Evolutionary conservation across 2,888 invertebrate genomes (phyloP), one percentile per base, ranked within the genome.

Genomic region (Agapostemon virescens): DNA sequence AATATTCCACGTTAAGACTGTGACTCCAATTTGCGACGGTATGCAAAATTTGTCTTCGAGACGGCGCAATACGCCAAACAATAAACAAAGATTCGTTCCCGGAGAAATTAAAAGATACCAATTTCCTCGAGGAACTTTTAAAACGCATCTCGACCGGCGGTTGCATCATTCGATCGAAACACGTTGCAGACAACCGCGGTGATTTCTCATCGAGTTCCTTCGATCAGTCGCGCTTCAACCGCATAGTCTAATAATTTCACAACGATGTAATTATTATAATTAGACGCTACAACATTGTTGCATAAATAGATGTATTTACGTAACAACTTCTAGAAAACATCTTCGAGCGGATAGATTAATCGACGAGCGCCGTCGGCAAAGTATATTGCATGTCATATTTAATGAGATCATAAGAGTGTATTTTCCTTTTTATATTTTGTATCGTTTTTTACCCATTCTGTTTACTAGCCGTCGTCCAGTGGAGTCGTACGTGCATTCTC

Each of bases 401-500:
- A 55, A 11, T 55, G 11, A 23, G 38, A 30, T 63, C 3, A 11
- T n/a, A 30, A 4, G 17, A 20, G 20, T 5, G 3, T 36, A 2
- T 33, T 30, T 20, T 0, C 11, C 9, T 33, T 58, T 20, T 17
- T 33, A 33, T 40, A 17, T 33, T 61, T 15, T 26, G 26, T 11
- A n/a, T n/a, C n/a, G n/a, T n/a, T n/a, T 38, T 33, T 42, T 33
- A 9, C 58, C 6, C 33, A 30, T 55, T 52, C 1, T 0, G 2
- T 52, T 2, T 52, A 38, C 52, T 77, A 71, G 20, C 38, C 42
- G 38, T 5, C 15, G 20, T 40, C 55, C 45, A 36, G 26, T 38
- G 33, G 42, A 58, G 42, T 42, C 30, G 36, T 49, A 20, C 66
- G 20, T 23, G 38, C 26, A 38, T 68, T 58, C 85, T 74, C 85